A percentile compares a stretch with the other conserved stretches of the same genome.
Evolutionary conservation across 2,888 invertebrate species (phyloP).

Genomic region (Arrhopalites spinosus): DNA sequence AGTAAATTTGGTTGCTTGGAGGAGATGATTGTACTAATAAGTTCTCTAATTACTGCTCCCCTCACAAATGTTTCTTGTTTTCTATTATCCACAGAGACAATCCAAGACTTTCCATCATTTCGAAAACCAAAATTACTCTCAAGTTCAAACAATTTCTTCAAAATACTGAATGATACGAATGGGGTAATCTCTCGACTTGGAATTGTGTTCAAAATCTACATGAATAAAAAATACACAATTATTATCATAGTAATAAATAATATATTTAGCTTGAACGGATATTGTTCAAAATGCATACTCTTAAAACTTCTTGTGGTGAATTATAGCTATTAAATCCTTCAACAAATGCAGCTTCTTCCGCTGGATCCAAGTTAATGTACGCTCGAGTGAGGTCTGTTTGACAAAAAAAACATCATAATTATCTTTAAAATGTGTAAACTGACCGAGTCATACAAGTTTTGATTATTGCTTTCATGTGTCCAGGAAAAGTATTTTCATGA

Average conservation of each 20-base stretch:
- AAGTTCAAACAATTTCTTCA: conserved; percentile 61
- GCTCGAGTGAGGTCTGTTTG: conserved; percentile 10
- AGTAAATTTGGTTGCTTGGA: conserved; percentile 60
- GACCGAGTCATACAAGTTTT: background rate
- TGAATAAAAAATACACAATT: too few species aligned
- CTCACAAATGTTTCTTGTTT: conserved; percentile 59
- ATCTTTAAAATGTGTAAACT: background rate
- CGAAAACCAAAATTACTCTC: conserved; percentile 60
- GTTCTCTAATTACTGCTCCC: conserved; percentile 61
- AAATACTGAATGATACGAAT: conserved; percentile 60
- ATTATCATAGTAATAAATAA: too few species aligned
- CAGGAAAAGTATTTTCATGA: background rate
- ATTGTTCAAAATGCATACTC: too few species aligned
- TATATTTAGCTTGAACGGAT: too few species aligned
- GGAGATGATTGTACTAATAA: conserved; percentile 62
- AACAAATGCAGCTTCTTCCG: conserved; percentile 58
- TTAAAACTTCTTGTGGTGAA: conserved; percentile 59
- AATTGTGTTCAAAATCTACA: conserved; percentile 61
- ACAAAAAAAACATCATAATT: background rate
- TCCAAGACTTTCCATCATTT: conserved; percentile 56
- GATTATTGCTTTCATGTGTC: background rate
- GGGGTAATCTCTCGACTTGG: conserved; percentile 57
- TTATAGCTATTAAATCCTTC: conserved; percentile 58
- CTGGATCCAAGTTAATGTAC: conserved; percentile 41
- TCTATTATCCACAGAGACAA: conserved; percentile 57